phyloP scores from a whole-genome alignment of 2,113 vertebrate genomes.

The Capreolus pygargus region DNA sequence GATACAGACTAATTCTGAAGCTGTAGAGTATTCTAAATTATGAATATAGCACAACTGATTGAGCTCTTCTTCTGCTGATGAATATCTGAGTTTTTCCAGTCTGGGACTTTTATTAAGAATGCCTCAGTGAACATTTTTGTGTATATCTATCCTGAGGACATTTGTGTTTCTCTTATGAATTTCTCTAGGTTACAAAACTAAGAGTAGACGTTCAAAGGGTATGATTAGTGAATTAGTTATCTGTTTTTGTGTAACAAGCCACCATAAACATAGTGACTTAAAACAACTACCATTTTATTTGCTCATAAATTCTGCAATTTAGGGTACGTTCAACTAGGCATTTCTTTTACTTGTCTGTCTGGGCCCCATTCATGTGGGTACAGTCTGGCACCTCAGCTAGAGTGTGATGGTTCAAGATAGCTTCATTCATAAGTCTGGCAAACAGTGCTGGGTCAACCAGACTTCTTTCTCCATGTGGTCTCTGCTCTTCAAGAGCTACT shows the following conservation, averaged over 20 bases:
- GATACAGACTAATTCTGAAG: conserved; percentile 20
- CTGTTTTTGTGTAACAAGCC: background rate
- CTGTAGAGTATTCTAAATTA: background rate
- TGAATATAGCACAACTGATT: conserved; percentile 1
- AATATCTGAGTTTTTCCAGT: background rate
- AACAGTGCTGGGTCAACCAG: background rate
- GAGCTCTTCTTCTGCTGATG: background rate
- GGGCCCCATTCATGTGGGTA: background rate
- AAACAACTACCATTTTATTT: conserved; percentile 37
- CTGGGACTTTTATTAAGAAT: background rate
- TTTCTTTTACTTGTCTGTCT: background rate
- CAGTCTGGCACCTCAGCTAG: background rate
- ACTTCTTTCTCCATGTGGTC: background rate
- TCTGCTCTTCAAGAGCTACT: background rate
- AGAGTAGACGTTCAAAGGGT: background rate
- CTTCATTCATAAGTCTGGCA: background rate
- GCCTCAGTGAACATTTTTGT: background rate
- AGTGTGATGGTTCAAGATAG: background rate
- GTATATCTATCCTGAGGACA: background rate
- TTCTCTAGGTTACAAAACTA: background rate
- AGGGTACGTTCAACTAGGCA: background rate
- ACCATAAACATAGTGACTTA: background rate
- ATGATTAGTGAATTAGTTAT: background rate
- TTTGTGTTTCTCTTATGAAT: conserved; percentile 23
- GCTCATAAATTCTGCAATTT: conserved; percentile 13